These are phyloP conservation scores for Herpailurus yagouaroundi DNA, from an alignment of 2,113 vertebrate genomes.

Conservation along the genomic window DNA sequence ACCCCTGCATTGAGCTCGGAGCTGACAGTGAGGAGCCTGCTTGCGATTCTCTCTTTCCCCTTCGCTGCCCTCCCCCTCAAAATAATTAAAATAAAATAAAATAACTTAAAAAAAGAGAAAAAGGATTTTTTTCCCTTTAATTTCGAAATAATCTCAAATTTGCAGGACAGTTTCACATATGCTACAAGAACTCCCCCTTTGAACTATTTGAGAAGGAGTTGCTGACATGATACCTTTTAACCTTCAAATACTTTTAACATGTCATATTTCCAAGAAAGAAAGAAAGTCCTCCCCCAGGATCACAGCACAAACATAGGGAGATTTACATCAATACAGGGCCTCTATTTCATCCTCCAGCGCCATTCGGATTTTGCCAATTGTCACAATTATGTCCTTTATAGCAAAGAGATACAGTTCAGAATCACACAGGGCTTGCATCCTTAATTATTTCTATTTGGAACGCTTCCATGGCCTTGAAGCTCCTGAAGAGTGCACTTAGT, in stretches of 20 bases:
- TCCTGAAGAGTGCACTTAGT: neutral
- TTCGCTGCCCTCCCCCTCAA: no score
- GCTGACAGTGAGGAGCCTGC: no score
- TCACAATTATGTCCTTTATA: neutral
- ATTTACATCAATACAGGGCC: neutral
- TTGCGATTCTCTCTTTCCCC: no score
- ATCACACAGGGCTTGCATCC: neutral
- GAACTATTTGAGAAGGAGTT: neutral
- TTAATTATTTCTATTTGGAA: slow-evolving; percentile 5
- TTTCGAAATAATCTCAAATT: slow-evolving; percentile 39
- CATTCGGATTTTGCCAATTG: neutral
- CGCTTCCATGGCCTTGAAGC: neutral
- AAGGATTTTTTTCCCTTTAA: neutral
- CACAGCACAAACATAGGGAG: neutral
- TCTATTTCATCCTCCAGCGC: neutral
- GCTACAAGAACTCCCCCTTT: neutral
- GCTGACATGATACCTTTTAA: neutral
- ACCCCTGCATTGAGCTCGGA: no score
- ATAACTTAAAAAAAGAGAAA: no score
- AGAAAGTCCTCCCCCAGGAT: neutral
- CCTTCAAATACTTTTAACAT: neutral
- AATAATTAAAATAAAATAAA: no score
- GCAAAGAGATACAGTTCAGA: neutral
- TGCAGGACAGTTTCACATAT: neutral
- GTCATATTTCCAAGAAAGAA: neutral